Conservation (phyloP, 2,797 vertebrate genomes). For the Naso thynnoides region DNA sequence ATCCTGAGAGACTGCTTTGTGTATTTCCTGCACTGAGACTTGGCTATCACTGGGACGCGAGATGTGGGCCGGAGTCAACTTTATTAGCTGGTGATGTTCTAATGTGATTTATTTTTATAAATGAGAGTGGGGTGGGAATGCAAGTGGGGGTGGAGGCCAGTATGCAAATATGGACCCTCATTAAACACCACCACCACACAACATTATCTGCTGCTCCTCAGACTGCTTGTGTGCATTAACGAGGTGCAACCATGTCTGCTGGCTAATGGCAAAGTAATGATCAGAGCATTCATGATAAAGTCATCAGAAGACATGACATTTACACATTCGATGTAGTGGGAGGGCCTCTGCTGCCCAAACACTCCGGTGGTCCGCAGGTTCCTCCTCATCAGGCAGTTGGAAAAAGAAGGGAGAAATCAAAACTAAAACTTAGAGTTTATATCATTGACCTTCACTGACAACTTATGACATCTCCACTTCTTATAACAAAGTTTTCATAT, state of each 20-base stretch:
- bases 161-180: constrained; percentile 92
- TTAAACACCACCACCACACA: constrained; percentile 91
- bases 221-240: constrained; percentile 96
- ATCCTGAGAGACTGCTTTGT: constrained; percentile 78
- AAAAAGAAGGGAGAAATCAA: constrained; percentile 52
- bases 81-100: constrained; percentile 83
- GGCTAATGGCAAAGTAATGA: constrained; percentile 96
- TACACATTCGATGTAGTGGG: constrained; percentile 57
- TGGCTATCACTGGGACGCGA: constrained; percentile 73
- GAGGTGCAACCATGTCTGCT: constrained; percentile 91
- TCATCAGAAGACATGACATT: constrained; percentile 79
- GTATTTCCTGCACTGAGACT: constrained; percentile 78
- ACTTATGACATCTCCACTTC: constrained; percentile 29
- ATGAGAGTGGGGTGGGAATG: constrained; percentile 77
- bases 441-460: constrained; percentile 38
- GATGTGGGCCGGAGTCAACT: constrained; percentile 78
- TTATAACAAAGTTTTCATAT: constrained; percentile 32
- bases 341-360: constrained; percentile 49
- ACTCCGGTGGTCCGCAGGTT: constrained; percentile 50
- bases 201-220: constrained; percentile 94
- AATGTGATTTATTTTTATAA: constrained; percentile 87
- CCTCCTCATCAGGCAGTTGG: constrained; percentile 32
- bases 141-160: constrained; percentile 81
- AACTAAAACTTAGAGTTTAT: constrained; percentile 37
- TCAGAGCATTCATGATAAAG: constrained; percentile 81